Percentiles rank a stretch among this genome's conserved stretches.
These are phyloP conservation scores for Boulengeromyrus knoepffleri DNA, from an alignment of 2,113 vertebrate species.

Conservation along the genomic window DNA sequence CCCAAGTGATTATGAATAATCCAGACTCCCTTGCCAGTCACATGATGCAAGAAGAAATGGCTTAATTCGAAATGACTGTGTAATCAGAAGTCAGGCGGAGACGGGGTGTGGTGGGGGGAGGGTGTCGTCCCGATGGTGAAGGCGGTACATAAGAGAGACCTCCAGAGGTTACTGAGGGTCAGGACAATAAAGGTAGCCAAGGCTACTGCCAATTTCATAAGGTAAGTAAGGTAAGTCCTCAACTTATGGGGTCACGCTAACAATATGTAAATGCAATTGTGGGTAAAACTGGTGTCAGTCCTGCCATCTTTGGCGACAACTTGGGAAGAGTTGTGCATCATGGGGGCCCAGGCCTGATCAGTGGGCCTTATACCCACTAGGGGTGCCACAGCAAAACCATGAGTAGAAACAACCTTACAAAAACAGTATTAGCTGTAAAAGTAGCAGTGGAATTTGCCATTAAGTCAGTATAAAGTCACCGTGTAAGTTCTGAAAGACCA, in stretches of 20 bases:
- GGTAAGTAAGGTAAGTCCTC: neutral
- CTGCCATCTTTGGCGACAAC: neutral
- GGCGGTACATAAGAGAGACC: neutral
- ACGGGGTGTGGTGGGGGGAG: neutral
- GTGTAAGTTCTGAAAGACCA: neutral
- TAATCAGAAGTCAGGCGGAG: constrained; percentile 22
- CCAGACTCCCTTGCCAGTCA: constrained; percentile 11
- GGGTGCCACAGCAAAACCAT: neutral
- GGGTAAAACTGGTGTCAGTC: neutral
- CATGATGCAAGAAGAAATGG: constrained; percentile 4
- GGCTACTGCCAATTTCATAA: neutral
- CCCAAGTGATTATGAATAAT: constrained; percentile 37
- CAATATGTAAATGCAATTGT: neutral
- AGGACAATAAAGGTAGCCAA: neutral
- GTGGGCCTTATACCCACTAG: neutral
- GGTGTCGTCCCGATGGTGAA: neutral
- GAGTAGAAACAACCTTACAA: neutral
- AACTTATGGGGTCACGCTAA: neutral
- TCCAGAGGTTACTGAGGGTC: neutral
- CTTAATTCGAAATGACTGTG: constrained; percentile 5
- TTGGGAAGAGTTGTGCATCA: neutral
- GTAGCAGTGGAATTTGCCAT: neutral
- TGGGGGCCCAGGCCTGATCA: neutral
- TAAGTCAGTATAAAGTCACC: neutral
- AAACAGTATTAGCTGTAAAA: neutral